Evolutionary conservation across 2,888 invertebrate genomes (phyloP), one percentile per base, ranked within the genome.

Genomic region (Ormyrus labotus): DNA sequence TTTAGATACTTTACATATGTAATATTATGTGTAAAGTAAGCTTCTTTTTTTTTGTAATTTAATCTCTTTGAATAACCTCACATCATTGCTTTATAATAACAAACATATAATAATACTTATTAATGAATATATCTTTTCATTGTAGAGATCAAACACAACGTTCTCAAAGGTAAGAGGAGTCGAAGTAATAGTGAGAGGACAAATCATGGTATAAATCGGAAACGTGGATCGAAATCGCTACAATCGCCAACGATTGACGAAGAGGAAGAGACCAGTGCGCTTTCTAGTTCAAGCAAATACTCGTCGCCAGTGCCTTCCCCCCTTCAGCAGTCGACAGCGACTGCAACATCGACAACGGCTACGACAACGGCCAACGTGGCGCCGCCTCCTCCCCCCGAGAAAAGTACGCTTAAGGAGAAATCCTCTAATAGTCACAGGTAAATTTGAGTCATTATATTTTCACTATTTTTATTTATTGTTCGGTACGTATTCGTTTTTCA

Each of bases 221-320:
- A 88, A 80, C 87, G 85, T 76, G 61, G 53, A 51, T 64, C 78
- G 58, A 77, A 73, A 48, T 74, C 69, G 10, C 61, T 63, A 13
- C 72, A 55, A 8, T 34, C 88, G 58, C 83, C 88, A 68, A 83
- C 87, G 77, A 76, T 83, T 70, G 85, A 87, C 71, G 92, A 92
- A 82, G 91, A 92, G 82, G 92, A 91, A 81, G 91, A 91, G 83
- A 88, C 87, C 68, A 91, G 91, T 82, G 90, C 89, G 83, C 87
- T 90, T 82, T 89, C 91, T 77, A 89, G 90, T 83, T 91, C 92
- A 61, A 93, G 92, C 89, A 92, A 93, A 86, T 92, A 92, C 86
- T 91, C 93, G 82, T 92, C 93, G 79, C 93, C 93, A 85, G 91
- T 91, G 86, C 92, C 91, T 87, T 91, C 91, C 79, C 91, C 91